Base-by-base conservation (phyloP, 2,797 vertebrate genomes). In the Kryptopterus vitreolus region DNA sequence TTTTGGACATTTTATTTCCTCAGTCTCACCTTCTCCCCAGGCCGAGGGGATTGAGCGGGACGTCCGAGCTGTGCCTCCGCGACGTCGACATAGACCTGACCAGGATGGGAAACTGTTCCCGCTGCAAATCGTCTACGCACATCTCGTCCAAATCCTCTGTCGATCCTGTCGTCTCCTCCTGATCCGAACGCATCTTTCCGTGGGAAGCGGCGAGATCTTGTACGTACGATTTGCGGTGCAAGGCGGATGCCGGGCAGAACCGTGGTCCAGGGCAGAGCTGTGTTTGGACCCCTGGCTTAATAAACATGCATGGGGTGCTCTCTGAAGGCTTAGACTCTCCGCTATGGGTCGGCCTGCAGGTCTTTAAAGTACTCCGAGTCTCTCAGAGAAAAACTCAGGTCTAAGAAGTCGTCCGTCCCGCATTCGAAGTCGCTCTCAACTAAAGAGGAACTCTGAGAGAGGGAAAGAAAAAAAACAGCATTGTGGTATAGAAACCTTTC, bases 61-160 rank as follows among this genome's bases (percentile, higher is more conserved):
- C 90, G 5, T 95, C 96, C 95, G 93, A 96, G 91, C 97, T 98
- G 92, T 95, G 95, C 81, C 95, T 93, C 20, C 93, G 92, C 1
- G 93, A 94, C 0, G 91, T 95, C 11, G 92, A 94, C 93, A 95
- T 93, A 0, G 96, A 94, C 77, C 93, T 89, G 20, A 92, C 92
- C 29, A 95, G 86, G 0, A 90, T 91, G 13, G 94, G 95, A 52
- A 96, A 93, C 69, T 89, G 91, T 3, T 94, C 92, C 12, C 77
- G 20, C 13, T 92, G 92, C 0, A 74, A 58, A 13, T 90, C 81
- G 29, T 20, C 86, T 81, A 88, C 59, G 59, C 48, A 22, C 35
- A 72, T 77, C 29, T 80, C 79, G 81, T 86, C 91, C 8, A 84
- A 87, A 69, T 83, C 3, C 1, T 71, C 79, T 1, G 73, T 80